phyloP scores from a whole-genome alignment of 2,888 invertebrate genomes.

The Acanthosepion esculentum region DNA sequence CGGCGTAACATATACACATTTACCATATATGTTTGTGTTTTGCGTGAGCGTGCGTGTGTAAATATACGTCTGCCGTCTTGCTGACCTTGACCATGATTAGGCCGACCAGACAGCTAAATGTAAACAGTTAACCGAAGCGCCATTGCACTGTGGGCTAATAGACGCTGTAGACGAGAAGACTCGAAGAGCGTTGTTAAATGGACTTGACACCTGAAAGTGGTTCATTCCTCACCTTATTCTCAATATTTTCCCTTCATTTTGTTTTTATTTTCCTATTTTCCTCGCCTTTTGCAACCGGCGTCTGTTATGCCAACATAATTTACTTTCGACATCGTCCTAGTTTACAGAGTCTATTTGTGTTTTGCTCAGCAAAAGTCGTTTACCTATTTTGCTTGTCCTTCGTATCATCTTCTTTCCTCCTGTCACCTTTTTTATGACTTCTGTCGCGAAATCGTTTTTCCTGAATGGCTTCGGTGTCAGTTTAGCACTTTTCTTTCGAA shows the following conservation, averaged over 20 bases:
- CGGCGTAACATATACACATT: too few species aligned
- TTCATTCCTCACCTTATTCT: not conserved
- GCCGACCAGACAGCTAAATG: not conserved
- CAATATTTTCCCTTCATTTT: not conserved
- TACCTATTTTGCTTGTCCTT: not conserved
- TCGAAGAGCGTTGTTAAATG: not conserved
- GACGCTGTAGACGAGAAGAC: not conserved
- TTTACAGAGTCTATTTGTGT: not conserved
- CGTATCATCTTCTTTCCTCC: not conserved
- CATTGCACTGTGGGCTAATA: not conserved
- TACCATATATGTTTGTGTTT: not conserved
- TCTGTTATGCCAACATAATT: not conserved
- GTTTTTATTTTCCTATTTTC: not conserved
- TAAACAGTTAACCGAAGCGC: not conserved
- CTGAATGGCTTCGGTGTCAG: not conserved
- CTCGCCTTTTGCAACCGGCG: not conserved
- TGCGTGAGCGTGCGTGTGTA: not conserved
- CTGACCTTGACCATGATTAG: not conserved
- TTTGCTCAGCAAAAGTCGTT: not conserved
- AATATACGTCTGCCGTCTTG: not conserved
- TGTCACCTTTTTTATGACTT: not conserved
- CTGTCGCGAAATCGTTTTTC: not conserved
- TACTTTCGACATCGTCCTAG: not conserved
- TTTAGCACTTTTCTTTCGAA: not conserved
- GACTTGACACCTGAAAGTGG: not conserved